Conservation (phyloP, 2,113 vertebrate species). For the Noturus placidus region DNA sequence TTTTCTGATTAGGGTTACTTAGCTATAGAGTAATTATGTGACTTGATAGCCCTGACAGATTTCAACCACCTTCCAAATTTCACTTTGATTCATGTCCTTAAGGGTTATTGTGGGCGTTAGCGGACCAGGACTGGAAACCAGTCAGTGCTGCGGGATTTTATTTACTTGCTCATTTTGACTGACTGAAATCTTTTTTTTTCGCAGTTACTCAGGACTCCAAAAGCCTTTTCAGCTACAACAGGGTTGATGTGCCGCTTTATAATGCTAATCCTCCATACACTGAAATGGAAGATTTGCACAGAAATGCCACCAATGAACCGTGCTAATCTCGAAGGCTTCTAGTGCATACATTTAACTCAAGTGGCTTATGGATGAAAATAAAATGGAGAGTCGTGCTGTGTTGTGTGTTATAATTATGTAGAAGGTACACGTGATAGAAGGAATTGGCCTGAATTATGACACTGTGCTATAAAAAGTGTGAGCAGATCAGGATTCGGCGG, state of each 20-base stretch:
- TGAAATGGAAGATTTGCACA: background rate
- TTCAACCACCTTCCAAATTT: background rate
- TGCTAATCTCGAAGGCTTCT: background rate
- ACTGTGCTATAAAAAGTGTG: background rate
- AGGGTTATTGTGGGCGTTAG: background rate
- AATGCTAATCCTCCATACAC: background rate
- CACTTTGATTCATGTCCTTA: background rate
- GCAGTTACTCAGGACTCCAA: background rate
- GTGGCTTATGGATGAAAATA: conserved; percentile 9
- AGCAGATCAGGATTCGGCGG: background rate
- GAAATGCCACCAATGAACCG: background rate
- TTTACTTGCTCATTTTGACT: background rate
- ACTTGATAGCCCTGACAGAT: background rate
- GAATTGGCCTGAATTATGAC: background rate
- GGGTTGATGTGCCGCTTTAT: background rate
- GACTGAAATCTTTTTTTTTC: background rate
- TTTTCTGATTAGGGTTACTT: background rate
- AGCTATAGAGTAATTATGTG: too few species aligned
- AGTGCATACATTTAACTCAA: background rate
- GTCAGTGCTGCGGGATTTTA: background rate
- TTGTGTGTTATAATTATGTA: background rate
- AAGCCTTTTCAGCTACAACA: background rate
- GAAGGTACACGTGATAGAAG: background rate
- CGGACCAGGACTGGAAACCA: background rate
- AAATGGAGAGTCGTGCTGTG: background rate